A percentile compares a stretch with the other conserved stretches of the same genome.
These are phyloP conservation scores for Craniophora ligustri DNA, from an alignment of 2,888 invertebrate genomes.

Conservation along the genomic window DNA sequence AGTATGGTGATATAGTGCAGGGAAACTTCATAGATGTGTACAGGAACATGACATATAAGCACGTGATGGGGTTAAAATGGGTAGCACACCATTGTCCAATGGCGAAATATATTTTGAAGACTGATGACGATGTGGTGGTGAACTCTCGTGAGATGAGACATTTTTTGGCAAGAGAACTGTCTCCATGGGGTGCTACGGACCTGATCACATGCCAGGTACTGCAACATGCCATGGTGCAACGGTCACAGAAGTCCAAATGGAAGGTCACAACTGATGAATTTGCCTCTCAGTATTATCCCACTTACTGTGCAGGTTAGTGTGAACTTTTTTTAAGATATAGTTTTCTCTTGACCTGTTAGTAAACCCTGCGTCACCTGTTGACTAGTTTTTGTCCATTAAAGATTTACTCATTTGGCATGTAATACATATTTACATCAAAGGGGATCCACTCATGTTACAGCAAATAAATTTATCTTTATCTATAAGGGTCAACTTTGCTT, in stretches of 20 bases:
- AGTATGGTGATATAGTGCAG: conserved; percentile 91
- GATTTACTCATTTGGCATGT: no score
- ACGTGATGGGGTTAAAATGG: conserved; percentile 95
- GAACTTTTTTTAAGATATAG: background rate
- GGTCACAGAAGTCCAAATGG: conserved; percentile 93
- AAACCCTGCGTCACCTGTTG: no score
- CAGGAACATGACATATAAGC: conserved; percentile 95
- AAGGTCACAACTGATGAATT: conserved; percentile 91
- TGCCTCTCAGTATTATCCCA: conserved; percentile 90
- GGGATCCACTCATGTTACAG: no score
- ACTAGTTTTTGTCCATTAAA: no score
- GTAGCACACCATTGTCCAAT: conserved; percentile 91
- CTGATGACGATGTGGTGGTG: conserved; percentile 94
- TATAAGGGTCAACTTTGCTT: no score
- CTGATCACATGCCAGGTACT: conserved; percentile 90
- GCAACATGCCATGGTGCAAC: conserved; percentile 83
- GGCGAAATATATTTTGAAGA: conserved; percentile 91
- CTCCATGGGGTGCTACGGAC: conserved; percentile 89
- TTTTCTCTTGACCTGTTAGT: no score
- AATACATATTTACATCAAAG: no score
- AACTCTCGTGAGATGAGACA: conserved; percentile 90
- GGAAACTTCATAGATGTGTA: conserved; percentile 94
- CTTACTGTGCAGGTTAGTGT: conserved; percentile 91
- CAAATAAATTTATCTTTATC: no score
- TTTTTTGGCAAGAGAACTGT: conserved; percentile 88